Conservation (phyloP, 2,888 invertebrate genomes). For the Pecten maximus region DNA sequence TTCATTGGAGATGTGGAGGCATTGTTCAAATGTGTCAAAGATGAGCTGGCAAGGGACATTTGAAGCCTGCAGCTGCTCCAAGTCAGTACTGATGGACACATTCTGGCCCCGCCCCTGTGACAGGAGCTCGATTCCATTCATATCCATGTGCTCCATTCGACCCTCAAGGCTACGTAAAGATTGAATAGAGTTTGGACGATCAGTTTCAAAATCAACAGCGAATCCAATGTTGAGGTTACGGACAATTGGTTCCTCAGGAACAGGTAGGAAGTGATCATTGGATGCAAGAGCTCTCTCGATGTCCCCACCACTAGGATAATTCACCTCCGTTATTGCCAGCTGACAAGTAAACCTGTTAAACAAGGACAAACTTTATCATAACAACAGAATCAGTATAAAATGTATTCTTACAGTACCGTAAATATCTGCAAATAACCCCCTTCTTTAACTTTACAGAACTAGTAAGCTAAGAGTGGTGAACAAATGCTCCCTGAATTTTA, state of each 20-base stretch:
- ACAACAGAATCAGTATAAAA: too few relatives aligned
- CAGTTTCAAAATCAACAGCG: slow-evolving; percentile 73
- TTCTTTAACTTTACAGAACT: too few relatives aligned
- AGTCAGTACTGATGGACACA: slow-evolving; percentile 18
- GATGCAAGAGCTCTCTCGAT: slow-evolving; percentile 39
- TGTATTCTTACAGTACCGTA: too few relatives aligned
- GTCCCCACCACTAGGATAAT: slow-evolving; percentile 60
- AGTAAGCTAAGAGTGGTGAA: too few relatives aligned
- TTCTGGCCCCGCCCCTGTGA: slow-evolving; percentile 35
- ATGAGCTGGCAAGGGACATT: slow-evolving; percentile 49
- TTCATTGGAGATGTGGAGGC: slow-evolving; percentile 72
- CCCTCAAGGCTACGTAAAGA: slow-evolving; percentile 50
- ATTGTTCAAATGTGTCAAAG: slow-evolving; percentile 77
- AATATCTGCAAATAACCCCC: too few relatives aligned
- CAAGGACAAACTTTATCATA: neutral
- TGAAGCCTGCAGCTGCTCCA: slow-evolving; percentile 22
- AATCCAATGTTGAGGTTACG: slow-evolving; percentile 81
- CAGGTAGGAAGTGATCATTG: slow-evolving; percentile 43
- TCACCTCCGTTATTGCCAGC: slow-evolving; percentile 87
- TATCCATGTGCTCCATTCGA: slow-evolving; percentile 55
- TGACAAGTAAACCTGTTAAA: slow-evolving; percentile 85
- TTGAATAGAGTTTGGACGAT: slow-evolving; percentile 48
- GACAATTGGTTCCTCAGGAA: slow-evolving; percentile 53
- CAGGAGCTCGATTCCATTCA: slow-evolving; percentile 49
- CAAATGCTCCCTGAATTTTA: too few relatives aligned